Conservation (phyloP, 1,140 invertebrate genomes). For the Rhagoletis pomonella region DNA sequence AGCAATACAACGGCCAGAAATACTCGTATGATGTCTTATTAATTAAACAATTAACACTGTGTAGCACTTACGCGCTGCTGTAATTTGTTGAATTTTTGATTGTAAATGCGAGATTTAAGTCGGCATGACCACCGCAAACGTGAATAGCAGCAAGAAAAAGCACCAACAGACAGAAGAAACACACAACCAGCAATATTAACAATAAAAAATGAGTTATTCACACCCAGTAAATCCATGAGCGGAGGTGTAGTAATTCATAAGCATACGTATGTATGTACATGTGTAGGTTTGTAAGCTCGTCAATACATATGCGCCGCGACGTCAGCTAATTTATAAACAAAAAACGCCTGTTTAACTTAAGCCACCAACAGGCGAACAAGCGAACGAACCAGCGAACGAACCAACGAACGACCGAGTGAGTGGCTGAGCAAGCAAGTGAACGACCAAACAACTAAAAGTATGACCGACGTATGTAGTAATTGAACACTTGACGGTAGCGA, state of each 20-base stretch:
- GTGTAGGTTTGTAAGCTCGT: neutral
- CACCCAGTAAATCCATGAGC: constrained; percentile 9
- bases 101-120: neutral
- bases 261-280: neutral
- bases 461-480: neutral
- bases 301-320: neutral
- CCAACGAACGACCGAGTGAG: neutral
- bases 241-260: neutral
- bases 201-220: constrained; percentile 33
- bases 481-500: constrained; percentile 22
- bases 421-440: neutral
- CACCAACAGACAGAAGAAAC: neutral
- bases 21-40: constrained; percentile 25
- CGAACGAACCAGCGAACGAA: neutral
- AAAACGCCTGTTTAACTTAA: constrained; percentile 36
- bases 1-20: neutral
- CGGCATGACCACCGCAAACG: neutral
- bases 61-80: constrained; percentile 20
- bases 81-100: constrained; percentile 19
- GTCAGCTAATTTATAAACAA: constrained; percentile 39
- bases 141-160: neutral
- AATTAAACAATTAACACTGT: constrained; percentile 40
- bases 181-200: neutral
- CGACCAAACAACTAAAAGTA: neutral
- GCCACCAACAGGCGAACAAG: neutral